These are phyloP conservation scores for Pantherophis vulpinus DNA, from an alignment of 2,797 vertebrate species.

Conservation along the genomic window DNA sequence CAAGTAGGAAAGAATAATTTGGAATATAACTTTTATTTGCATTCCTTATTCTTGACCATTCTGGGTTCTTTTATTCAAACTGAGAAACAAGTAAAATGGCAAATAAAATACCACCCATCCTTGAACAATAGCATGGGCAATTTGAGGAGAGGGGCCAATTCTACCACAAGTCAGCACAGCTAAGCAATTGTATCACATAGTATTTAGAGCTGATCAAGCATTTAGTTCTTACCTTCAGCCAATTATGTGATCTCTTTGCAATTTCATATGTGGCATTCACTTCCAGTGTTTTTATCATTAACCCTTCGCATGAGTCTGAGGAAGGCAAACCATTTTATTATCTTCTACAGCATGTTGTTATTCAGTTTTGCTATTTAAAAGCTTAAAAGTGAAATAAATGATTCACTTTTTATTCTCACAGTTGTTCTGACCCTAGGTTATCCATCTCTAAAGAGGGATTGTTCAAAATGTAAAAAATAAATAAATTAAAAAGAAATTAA, in stretches of 20 bases:
- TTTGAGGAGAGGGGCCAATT: background rate
- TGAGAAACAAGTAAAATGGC: background rate
- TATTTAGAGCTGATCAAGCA: background rate
- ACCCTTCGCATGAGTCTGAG: constrained; percentile 88
- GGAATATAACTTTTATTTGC: background rate
- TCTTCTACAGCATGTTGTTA: background rate
- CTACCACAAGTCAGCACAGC: background rate
- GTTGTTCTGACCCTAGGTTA: background rate
- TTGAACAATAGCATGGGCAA: background rate
- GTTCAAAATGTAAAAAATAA: background rate
- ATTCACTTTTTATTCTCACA: background rate
- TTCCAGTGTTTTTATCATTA: constrained; percentile 94
- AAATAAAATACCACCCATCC: background rate
- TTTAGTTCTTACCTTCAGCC: constrained; percentile 82
- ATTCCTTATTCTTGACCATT: background rate
- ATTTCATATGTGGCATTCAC: constrained; percentile 91
- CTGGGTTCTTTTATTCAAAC: background rate
- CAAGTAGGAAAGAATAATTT: background rate
- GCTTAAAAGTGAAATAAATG: background rate
- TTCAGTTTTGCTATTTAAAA: background rate
- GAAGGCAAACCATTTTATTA: background rate
- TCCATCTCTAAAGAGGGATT: background rate
- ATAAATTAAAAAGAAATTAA: background rate
- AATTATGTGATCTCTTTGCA: constrained; percentile 91
- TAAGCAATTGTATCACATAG: background rate